A percentile compares a stretch with the other conserved stretches of the same genome.
Conservation (phyloP, 1,140 invertebrate genomes). For the Dolichoris vasculosae region DNA sequence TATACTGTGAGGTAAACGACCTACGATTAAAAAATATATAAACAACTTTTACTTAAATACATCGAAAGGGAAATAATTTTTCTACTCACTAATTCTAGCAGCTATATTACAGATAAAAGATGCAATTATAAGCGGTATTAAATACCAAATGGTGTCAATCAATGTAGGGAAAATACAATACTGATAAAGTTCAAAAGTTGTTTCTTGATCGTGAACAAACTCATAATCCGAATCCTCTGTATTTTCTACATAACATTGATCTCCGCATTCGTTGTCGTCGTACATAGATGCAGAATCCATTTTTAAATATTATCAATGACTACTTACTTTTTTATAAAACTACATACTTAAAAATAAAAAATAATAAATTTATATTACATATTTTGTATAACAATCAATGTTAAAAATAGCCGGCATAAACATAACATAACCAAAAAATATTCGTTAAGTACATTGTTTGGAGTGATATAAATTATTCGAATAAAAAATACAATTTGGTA, state of each 20-base stretch:
- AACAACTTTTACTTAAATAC: not conserved
- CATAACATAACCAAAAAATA: not conserved
- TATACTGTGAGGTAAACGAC: slow-evolving; percentile 55
- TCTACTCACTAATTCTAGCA: slow-evolving; percentile 61
- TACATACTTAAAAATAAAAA: slow-evolving; percentile 15
- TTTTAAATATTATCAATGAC: not conserved
- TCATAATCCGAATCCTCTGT: slow-evolving; percentile 65
- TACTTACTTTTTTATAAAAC: not conserved
- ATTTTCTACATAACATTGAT: slow-evolving; percentile 58
- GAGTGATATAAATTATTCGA: not conserved
- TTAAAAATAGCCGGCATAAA: not conserved
- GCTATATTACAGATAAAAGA: slow-evolving; percentile 63
- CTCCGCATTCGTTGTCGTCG: slow-evolving; percentile 63
- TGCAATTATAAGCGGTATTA: slow-evolving; percentile 62
- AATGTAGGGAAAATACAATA: slow-evolving; percentile 66
- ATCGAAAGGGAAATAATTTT: slow-evolving; percentile 41
- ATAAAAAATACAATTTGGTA: not conserved
- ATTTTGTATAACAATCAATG: not conserved
- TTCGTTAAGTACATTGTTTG: slow-evolving; percentile 2
- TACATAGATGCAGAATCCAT: slow-evolving; percentile 61
- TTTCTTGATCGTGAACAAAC: slow-evolving; percentile 63
- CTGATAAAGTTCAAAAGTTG: slow-evolving; percentile 62
- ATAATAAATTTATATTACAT: not conserved
- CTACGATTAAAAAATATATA: slow-evolving; percentile 55
- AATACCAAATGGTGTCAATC: slow-evolving; percentile 61